Percentiles rank a stretch among this genome's conserved stretches.
Evolutionary conservation across 2,113 vertebrate species (phyloP).

Genomic region (Oryzias melastigma): DNA sequence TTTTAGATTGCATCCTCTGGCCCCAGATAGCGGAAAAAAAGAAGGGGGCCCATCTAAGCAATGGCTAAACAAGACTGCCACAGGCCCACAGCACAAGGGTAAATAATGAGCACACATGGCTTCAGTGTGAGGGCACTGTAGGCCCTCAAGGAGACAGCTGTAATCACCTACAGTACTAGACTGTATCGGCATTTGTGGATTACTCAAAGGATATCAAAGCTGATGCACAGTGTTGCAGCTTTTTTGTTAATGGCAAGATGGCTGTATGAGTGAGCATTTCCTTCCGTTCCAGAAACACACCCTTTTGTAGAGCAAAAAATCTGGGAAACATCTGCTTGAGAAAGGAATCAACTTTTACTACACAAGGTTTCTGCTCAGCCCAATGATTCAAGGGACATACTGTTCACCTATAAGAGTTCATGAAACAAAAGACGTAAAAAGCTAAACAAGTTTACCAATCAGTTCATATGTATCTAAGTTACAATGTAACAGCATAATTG

Average conservation of each 20-base stretch:
- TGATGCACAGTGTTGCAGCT: neutral
- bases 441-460: conserved; percentile 6
- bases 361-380: conserved; percentile 14
- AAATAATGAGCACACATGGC: conserved; percentile 25
- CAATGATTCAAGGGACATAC: conserved; percentile 3
- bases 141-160: neutral
- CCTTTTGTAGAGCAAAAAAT: conserved; percentile 18
- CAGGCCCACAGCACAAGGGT: neutral
- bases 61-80: conserved; percentile 16
- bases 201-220: conserved; percentile 21
- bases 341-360: conserved; percentile 5
- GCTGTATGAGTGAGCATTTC: conserved; percentile 10
- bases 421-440: conserved; percentile 12
- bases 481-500: conserved; percentile 23
- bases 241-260: conserved; percentile 24
- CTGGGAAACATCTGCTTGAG: conserved; percentile 26
- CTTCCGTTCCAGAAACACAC: conserved; percentile 4
- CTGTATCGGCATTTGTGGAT: conserved; percentile 10
- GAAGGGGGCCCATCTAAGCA: neutral
- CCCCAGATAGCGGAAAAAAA: neutral
- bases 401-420: neutral
- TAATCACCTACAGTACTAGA: conserved; percentile 3
- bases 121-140: neutral
- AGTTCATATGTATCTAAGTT: conserved; percentile 13
- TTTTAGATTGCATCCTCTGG: conserved; percentile 9